phyloP scores from a whole-genome alignment of 2,113 vertebrate genomes.

The Mola mola region DNA sequence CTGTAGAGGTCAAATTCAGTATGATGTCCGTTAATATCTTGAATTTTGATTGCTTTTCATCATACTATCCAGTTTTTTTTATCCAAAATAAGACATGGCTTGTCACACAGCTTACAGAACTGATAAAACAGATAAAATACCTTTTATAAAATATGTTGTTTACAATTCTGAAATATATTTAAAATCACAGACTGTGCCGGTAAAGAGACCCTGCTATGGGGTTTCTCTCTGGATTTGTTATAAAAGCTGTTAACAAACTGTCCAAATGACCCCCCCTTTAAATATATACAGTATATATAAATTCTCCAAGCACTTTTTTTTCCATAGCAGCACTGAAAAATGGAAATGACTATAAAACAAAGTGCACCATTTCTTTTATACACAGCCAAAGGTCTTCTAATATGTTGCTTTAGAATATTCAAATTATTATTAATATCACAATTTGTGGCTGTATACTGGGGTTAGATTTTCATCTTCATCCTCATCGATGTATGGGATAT shows the following conservation, averaged over 20 bases:
- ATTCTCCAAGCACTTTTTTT: constrained; percentile 24
- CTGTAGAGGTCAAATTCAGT: background rate
- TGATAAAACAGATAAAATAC: constrained; percentile 11
- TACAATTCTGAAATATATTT: constrained; percentile 24
- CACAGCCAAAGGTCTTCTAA: constrained; percentile 13
- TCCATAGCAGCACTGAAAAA: constrained; percentile 56
- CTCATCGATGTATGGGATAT: constrained; percentile 84
- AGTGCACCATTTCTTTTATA: constrained; percentile 40
- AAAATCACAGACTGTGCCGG: constrained; percentile 21
- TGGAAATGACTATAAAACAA: constrained; percentile 48
- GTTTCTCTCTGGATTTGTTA: constrained; percentile 16
- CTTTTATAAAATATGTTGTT: constrained; percentile 35
- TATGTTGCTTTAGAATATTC: constrained; percentile 18
- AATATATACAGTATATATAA: constrained; percentile 43
- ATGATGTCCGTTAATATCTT: constrained; percentile 8
- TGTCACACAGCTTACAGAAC: constrained; percentile 4
- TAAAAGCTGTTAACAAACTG: constrained; percentile 13
- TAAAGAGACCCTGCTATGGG: constrained; percentile 12
- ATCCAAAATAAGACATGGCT: constrained; percentile 11
- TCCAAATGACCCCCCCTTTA: constrained; percentile 25
- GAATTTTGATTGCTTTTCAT: constrained; percentile 9
- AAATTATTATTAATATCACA: constrained; percentile 9
- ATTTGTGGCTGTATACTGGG: background rate
- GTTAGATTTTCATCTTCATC: constrained; percentile 48
- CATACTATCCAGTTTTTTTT: background rate